Conservation (phyloP, 2,797 vertebrate species). For the Phrynocephalus forsythii region DNA sequence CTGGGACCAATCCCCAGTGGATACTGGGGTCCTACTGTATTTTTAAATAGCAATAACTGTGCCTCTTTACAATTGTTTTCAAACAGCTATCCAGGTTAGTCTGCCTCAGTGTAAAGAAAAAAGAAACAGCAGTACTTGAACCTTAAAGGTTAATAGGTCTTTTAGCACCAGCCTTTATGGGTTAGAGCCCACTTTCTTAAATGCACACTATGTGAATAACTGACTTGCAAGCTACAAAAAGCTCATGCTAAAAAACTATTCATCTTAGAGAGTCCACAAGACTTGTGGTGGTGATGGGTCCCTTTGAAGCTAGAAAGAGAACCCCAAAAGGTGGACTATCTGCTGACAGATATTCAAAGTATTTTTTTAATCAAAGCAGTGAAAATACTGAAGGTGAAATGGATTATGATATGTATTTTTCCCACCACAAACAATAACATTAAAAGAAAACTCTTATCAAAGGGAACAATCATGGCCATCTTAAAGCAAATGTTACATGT, state of each 20-base stretch:
- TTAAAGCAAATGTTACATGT: neutral
- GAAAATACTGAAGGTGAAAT: neutral
- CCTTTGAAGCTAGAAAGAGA: too few relatives aligned
- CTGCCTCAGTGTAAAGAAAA: too few relatives aligned
- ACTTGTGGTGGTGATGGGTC: neutral
- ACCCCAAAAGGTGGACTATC: neutral
- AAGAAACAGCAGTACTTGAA: too few relatives aligned
- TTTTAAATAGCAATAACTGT: neutral
- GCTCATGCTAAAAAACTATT: too few relatives aligned
- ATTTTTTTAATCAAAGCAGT: slow-evolving; percentile 9
- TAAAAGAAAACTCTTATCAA: neutral
- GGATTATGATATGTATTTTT: neutral
- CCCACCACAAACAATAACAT: neutral
- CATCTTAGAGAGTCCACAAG: neutral
- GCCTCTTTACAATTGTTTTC: too few relatives aligned
- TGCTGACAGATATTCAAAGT: neutral
- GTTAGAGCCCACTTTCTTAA: too few relatives aligned
- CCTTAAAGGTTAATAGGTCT: too few relatives aligned
- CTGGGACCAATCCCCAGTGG: too few relatives aligned
- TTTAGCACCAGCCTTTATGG: too few relatives aligned
- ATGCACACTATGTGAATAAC: too few relatives aligned
- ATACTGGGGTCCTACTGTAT: neutral
- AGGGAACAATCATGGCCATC: neutral
- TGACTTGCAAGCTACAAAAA: too few relatives aligned
- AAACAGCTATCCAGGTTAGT: too few relatives aligned